Percentiles rank a stretch among this genome's conserved stretches.
Evolutionary conservation across 2,113 vertebrate species (phyloP).

Genomic region (Malurus elegans): DNA sequence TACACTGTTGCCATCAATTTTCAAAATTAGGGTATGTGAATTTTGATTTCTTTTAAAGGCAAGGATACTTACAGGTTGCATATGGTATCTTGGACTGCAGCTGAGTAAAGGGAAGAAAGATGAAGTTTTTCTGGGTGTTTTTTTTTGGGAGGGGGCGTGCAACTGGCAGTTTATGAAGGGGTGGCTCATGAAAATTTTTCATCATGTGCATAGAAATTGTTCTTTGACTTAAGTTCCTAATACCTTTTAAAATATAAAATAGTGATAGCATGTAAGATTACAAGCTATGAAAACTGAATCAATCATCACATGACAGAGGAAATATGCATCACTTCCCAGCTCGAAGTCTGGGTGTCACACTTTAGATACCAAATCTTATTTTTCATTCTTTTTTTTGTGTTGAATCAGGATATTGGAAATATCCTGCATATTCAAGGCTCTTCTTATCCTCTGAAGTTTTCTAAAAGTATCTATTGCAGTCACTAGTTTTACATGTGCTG

Average conservation of each 20-base stretch:
- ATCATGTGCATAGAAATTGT: background rate
- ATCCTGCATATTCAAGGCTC: background rate
- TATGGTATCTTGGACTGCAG: background rate
- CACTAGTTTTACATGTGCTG: background rate
- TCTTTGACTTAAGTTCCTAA: background rate
- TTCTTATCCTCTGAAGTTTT: background rate
- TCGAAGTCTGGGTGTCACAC: background rate
- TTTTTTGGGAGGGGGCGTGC: background rate
- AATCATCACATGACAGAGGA: background rate
- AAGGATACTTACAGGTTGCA: background rate
- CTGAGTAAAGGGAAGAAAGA: background rate
- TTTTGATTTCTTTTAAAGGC: background rate
- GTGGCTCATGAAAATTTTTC: background rate
- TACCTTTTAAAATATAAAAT: background rate
- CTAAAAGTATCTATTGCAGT: background rate
- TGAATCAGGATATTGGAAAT: background rate
- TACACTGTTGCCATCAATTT: background rate
- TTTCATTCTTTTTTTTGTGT: background rate
- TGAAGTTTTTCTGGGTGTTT: background rate
- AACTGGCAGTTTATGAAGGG: background rate
- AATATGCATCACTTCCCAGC: background rate
- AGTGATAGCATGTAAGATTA: background rate
- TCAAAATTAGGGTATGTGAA: background rate
- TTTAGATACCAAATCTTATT: background rate
- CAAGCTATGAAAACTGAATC: background rate